A percentile compares a stretch with the other conserved stretches of the same genome.
Evolutionary conservation across 2,113 vertebrate genomes (phyloP).

Genomic region (Andinoacara biseriatus): DNA sequence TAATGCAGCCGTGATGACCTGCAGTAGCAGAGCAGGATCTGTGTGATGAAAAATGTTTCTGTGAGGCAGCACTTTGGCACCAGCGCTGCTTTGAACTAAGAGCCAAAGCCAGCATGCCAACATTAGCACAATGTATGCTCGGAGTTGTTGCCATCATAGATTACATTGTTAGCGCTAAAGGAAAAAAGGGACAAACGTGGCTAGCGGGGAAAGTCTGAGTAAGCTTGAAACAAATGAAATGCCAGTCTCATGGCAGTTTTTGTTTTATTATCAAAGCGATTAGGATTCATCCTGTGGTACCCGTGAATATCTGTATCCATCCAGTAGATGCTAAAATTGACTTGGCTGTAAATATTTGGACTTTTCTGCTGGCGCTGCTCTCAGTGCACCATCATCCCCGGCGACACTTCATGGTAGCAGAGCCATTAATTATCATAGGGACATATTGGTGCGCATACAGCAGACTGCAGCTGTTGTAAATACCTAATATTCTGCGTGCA

Average conservation of each 20-base stretch:
- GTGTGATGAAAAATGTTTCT: neutral
- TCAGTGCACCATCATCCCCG: neutral
- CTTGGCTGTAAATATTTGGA: neutral
- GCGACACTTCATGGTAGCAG: neutral
- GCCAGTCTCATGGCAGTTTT: neutral
- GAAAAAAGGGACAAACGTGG: neutral
- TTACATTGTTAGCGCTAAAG: neutral
- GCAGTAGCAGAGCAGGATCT: neutral
- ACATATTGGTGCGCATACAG: neutral
- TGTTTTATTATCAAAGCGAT: neutral
- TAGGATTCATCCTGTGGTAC: neutral
- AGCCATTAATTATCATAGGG: neutral
- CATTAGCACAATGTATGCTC: conserved; percentile 5
- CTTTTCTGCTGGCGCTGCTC: neutral
- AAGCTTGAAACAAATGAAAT: neutral
- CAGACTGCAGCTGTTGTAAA: neutral
- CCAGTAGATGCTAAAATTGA: neutral
- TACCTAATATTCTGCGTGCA: neutral
- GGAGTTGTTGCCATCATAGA: neutral
- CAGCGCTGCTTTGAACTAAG: neutral
- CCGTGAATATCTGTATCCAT: neutral
- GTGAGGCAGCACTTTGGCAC: conserved; percentile 1
- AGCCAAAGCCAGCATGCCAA: neutral
- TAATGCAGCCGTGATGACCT: conserved; percentile 7
- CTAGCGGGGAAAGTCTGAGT: neutral